Conservation (phyloP, 2,113 vertebrate genomes). For the Tapirus terrestris region DNA sequence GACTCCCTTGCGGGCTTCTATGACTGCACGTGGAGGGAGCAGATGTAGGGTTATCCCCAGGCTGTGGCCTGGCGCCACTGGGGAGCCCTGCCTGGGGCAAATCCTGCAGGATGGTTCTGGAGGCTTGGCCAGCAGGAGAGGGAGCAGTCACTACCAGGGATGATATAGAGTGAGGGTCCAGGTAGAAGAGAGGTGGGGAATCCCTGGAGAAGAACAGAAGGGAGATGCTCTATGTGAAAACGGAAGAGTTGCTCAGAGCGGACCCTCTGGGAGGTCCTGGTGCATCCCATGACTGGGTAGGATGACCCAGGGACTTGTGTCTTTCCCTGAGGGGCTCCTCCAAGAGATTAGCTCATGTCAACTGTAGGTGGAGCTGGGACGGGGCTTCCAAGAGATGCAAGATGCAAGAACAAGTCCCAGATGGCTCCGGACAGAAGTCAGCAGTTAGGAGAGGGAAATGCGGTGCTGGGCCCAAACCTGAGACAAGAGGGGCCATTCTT, state of each 20-base stretch:
- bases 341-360: neutral
- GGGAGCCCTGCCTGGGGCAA: neutral
- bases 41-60: neutral
- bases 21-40: neutral
- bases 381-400: neutral
- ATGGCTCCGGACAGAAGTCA: neutral
- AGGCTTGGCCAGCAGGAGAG: neutral
- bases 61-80: neutral
- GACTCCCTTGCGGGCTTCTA: rapidly evolving
- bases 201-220: neutral
- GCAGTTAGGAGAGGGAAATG: no score
- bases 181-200: neutral
- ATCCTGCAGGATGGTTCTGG: neutral
- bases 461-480: rapidly evolving
- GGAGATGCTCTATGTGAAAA: neutral
- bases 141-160: no score
- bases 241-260: neutral
- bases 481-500: neutral
- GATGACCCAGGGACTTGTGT: neutral
- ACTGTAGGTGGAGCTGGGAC: neutral
- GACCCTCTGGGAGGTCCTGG: neutral
- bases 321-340: neutral
- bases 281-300: neutral
- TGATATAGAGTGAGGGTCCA: neutral
- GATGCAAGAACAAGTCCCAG: no score